phyloP scores from a whole-genome alignment of 1,140 invertebrate genomes.

The Maconellicoccus hirsutus region DNA sequence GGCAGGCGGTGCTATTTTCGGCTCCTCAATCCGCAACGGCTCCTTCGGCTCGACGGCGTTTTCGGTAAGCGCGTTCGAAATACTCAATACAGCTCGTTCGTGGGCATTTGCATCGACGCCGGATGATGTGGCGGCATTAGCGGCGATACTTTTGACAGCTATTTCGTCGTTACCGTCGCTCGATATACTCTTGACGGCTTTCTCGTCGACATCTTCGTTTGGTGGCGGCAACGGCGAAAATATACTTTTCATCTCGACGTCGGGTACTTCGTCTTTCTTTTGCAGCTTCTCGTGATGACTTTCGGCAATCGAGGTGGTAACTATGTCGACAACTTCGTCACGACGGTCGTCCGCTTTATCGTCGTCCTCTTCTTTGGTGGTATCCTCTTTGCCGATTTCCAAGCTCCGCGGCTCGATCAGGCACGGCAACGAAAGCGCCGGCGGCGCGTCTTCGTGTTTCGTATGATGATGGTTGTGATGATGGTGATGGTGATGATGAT shows the following conservation, averaged over 20 bases:
- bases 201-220: neutral
- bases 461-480: slow-evolving; percentile 50
- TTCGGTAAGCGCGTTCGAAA: slow-evolving; percentile 43
- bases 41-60: slow-evolving; percentile 33
- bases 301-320: slow-evolving; percentile 6
- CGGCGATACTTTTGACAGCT: slow-evolving; percentile 26
- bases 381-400: neutral
- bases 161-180: slow-evolving; percentile 31
- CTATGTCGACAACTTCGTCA: neutral
- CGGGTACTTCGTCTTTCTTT: neutral
- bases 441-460: slow-evolving; percentile 23
- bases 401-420: neutral
- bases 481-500: slow-evolving; percentile 12
- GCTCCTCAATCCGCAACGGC: slow-evolving; percentile 29
- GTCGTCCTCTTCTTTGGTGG: slow-evolving; percentile 11
- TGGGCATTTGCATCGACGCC: slow-evolving; percentile 40
- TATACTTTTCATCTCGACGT: neutral
- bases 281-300: neutral
- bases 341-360: neutral
- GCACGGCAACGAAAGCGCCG: neutral
- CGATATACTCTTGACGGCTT: neutral
- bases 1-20: slow-evolving; percentile 33
- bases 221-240: neutral
- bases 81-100: slow-evolving; percentile 65
- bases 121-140: slow-evolving; percentile 13